Evolutionary conservation across 2,888 invertebrate species (phyloP), one percentile per base, ranked within the genome.

Genomic region (Epinotia brunnichana): DNA sequence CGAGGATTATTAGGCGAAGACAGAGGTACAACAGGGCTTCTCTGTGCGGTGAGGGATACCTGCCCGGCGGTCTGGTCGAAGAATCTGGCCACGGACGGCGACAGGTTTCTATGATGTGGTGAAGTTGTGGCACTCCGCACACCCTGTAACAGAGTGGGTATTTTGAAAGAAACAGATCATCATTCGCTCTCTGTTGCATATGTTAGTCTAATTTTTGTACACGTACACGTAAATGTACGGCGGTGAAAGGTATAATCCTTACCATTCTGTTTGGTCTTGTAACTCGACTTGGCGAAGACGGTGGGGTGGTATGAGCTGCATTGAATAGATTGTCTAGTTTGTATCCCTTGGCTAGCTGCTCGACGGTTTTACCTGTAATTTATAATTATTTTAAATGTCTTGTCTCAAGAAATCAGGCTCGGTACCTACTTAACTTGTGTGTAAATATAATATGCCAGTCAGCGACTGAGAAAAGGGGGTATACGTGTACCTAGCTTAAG

Each of bases 71-170:
- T 89, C 80, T 91, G 88, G 75, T 90, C 79, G 74, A 93, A 93
- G 79, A 93, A 93, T 75, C 86, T 84, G 13, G 91, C 92, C 7
- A 93, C 93, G 2, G 92, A 92, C 11, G 93, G 93, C 5, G 93
- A 93, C 59, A 92, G 79, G 75, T 88, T 89, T 76, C 89, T 83
- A 4, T 79, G 77, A 17, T 83, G 80, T 2, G 77, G 69, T 11
- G 84, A 78, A 41, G 81, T 80, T 41, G 82, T 53, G 21, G 78
- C 69, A 48, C 75, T 72, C 73, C 83, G 79, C 5, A 77, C 35
- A 54, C 77, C 80, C 90, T 90, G 80, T 53, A 83, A 82, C 51
- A 57, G 13, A 3, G 35, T 35, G 9, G 7, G 35, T 35, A 35
- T 9, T 35, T 35, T 9, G 7, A 35, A 35, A 7, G 35, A 35